These are phyloP conservation scores for Pecten maximus DNA, from an alignment of 2,888 invertebrate genomes.

Conservation along the genomic window DNA sequence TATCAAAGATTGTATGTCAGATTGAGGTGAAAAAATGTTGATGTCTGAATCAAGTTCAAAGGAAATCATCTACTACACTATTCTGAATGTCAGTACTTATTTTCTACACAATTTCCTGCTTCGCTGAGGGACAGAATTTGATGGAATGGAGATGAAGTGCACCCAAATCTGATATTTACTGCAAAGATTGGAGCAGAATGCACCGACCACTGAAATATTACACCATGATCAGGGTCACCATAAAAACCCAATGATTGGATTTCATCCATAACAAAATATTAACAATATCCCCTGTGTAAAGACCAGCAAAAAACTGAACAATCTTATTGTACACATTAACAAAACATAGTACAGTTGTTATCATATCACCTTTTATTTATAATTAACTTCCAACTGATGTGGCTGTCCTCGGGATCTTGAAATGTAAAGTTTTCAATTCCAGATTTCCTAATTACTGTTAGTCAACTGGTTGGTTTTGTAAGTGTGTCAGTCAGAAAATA, in stretches of 20 bases:
- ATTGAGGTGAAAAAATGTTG: background rate
- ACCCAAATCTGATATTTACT: conserved; percentile 23
- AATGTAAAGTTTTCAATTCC: no score
- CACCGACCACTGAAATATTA: background rate
- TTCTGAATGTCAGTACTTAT: background rate
- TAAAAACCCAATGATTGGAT: background rate
- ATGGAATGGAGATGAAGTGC: background rate
- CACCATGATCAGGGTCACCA: background rate
- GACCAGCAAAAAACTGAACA: background rate
- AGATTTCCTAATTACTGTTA: no score
- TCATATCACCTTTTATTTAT: no score
- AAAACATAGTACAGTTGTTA: no score
- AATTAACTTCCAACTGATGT: no score
- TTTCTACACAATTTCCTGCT: conserved; percentile 9
- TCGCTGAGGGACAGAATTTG: background rate
- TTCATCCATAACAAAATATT: background rate
- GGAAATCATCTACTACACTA: background rate
- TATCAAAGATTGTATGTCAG: background rate
- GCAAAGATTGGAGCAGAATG: background rate
- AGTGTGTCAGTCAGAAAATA: no score
- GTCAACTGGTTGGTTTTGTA: no score
- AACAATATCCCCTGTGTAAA: background rate
- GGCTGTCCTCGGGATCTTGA: no score
- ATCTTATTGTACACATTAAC: no score
- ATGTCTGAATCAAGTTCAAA: conserved; percentile 26